Evolutionary conservation across 1,140 invertebrate species (phyloP), one percentile per base, ranked within the genome.

Genomic region (Zeugodacus cucurbitae): DNA sequence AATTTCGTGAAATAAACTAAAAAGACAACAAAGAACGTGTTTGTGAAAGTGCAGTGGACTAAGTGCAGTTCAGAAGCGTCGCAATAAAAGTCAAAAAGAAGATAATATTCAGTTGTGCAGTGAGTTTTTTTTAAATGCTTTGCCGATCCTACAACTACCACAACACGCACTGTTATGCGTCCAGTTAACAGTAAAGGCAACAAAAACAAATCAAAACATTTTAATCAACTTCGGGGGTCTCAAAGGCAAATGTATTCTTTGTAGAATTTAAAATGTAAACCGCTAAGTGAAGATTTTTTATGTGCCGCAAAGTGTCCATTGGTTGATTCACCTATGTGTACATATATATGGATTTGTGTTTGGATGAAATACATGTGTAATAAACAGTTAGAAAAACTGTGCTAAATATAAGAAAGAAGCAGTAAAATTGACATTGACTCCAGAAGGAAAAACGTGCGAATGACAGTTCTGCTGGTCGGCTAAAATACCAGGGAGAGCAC

Each of bases 251-350:
- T n/a, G n/a, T n/a, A n/a, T n/a, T n/a, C n/a, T n/a, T n/a, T n/a
- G n/a, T n/a, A n/a, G n/a, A n/a, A n/a, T 74, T 74, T 74, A 74
- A 74, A 74, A 74, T 74, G 67, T 41, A 70, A 70, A 37, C 67
- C 41, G 67, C 22, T 41, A 22, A n/a, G 20, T 32, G 14, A 10
- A 74, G 7, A 74, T 41, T n/a, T 37, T 74, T n/a, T n/a, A 62
- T 67, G 26, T 32, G 11, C n/a, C 3, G 29, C 29, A 67, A 67
- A 29, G 62, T 67, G 62, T 17, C 14, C 1, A 17, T 54, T 54
- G 48, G 0, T 54, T 4, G 11, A 48, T 8, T 54, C 14, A 54
- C 14, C 14, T 17, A n/a, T n/a, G 14, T 54, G 6, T 54, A 59
- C 22, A 7, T 59, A 59, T 59, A 54, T 17, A 11, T 2, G 14